A percentile compares a stretch with the other conserved stretches of the same genome.
Evolutionary conservation across 2,888 invertebrate species (phyloP).

Genomic region (Lobophora halterata): DNA sequence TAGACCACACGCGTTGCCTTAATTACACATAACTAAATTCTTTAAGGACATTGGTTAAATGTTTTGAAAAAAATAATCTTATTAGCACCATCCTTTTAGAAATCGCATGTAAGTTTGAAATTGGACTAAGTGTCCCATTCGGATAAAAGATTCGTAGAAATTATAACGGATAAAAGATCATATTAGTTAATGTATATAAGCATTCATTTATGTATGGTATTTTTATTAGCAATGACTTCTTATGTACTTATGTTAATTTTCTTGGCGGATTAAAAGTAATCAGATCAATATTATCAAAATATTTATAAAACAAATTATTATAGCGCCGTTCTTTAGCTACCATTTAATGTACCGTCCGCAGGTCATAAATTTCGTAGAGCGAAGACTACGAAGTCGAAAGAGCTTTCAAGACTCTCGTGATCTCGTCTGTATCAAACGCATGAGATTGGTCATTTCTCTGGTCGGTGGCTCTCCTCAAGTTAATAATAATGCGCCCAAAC

Average conservation of each 20-base stretch:
- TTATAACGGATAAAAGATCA: no score
- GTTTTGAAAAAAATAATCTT: no score
- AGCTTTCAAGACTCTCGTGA: not conserved
- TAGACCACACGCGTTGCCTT: conserved; percentile 75
- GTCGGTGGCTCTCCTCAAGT: conserved; percentile 52
- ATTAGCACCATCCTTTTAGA: no score
- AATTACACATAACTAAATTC: conserved; percentile 65
- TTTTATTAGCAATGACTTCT: not conserved
- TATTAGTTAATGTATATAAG: no score
- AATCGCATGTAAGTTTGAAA: no score
- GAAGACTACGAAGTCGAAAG: not conserved
- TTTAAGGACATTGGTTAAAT: no score
- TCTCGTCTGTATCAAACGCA: conserved; percentile 20
- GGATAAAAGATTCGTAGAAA: no score
- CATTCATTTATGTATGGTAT: no score
- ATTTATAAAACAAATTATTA: conserved; percentile 31
- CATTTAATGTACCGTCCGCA: conserved; percentile 4
- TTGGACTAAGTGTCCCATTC: no score
- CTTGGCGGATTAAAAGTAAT: not conserved
- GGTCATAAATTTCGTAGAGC: conserved; percentile 13
- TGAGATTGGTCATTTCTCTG: conserved; percentile 43
- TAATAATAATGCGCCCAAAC: conserved; percentile 80
- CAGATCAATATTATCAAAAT: conserved; percentile 6
- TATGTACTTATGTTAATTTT: conserved; percentile 4
- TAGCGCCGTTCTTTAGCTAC: conserved; percentile 34